Percentiles rank a stretch among this genome's conserved stretches.
Evolutionary conservation across 2,113 vertebrate species (phyloP).

Genomic region (Ardeotis arabs): DNA sequence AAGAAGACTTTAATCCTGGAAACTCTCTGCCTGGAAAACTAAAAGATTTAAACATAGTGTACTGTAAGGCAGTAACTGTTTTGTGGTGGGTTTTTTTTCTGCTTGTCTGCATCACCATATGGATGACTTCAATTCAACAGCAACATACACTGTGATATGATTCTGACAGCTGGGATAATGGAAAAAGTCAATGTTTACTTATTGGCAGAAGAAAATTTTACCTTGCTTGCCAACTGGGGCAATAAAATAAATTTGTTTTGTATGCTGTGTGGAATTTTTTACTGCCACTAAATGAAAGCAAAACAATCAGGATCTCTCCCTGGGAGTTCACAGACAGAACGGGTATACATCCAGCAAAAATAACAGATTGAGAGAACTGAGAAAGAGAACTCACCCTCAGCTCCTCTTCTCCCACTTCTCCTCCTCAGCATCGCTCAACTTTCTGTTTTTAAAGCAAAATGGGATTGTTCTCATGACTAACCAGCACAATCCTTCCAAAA

Average conservation of each 20-base stretch:
- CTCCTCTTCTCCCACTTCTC: constrained; percentile 5
- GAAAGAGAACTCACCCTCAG: neutral
- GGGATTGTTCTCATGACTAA: neutral
- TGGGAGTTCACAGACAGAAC: constrained; percentile 4
- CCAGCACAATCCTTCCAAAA: neutral
- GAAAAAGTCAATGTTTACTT: constrained; percentile 58
- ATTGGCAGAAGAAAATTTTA: constrained; percentile 39
- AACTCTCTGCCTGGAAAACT: neutral
- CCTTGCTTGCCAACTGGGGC: constrained; percentile 46
- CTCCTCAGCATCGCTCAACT: neutral
- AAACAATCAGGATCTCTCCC: constrained; percentile 8
- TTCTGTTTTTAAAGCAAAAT: constrained; percentile 15
- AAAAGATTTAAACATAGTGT: neutral
- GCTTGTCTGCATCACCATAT: constrained; percentile 35
- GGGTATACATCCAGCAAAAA: neutral
- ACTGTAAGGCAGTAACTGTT: neutral
- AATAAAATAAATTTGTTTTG: constrained; percentile 55
- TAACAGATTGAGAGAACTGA: neutral
- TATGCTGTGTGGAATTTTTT: constrained; percentile 25
- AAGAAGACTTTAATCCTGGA: neutral
- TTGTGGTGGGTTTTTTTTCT: neutral
- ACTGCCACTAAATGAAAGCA: constrained; percentile 40
- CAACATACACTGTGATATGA: constrained; percentile 7
- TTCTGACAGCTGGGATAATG: constrained; percentile 46
- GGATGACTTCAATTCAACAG: constrained; percentile 44